Evolutionary conservation across 64 coral and sea anemone species (phyloP), one percentile per base, ranked within the genome.

Genomic region (Catalaphyllia jardinei): DNA sequence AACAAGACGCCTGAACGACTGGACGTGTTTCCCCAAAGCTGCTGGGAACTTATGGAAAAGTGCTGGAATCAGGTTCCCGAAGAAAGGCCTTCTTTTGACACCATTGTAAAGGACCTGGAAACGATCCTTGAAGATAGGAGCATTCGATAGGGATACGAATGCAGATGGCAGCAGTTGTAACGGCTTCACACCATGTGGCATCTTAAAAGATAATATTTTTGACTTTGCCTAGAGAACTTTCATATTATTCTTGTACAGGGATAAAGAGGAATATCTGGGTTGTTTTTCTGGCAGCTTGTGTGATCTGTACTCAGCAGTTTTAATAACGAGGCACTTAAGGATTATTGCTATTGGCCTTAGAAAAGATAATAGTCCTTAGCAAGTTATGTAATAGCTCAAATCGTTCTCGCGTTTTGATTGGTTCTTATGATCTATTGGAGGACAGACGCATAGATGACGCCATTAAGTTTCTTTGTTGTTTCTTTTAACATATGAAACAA

Each of bases 1-100:
- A 80, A 93, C 63, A 79, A 83, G 52, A 93, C 72, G 14, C 91
- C 91, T 20, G 91, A 93, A 52, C 72, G 67, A 31, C 52, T 88
- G 78, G 91, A 93, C 22, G 10, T 16, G 6, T 93, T 93, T 76
- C 64, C 82, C 1, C 50, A 67, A 13, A 57, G 57, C 60, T 93
- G 91, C 75, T 93, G 91, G 91, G 20, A 80, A 19, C 71, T 93
- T 31, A 93, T 93, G 91, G 77, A 88, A 77, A 74, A 39, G 52
- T 93, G 91, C 91, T 93, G 91, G 91, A 69, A 18, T n/a, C 38
- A 19, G 19, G 77, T 82, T 25, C 86, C 91, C 77, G 69, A 93
- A 46, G 11, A 20, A 29, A 76, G 91, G 3, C 91, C 91, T 1
- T 71, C 62, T 0, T 88, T 93, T 51, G 77, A 88, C 50, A 46